A percentile compares a stretch with the other conserved stretches of the same genome.
Evolutionary conservation across 2,797 vertebrate genomes (phyloP).

Genomic region (Falco columbarius): DNA sequence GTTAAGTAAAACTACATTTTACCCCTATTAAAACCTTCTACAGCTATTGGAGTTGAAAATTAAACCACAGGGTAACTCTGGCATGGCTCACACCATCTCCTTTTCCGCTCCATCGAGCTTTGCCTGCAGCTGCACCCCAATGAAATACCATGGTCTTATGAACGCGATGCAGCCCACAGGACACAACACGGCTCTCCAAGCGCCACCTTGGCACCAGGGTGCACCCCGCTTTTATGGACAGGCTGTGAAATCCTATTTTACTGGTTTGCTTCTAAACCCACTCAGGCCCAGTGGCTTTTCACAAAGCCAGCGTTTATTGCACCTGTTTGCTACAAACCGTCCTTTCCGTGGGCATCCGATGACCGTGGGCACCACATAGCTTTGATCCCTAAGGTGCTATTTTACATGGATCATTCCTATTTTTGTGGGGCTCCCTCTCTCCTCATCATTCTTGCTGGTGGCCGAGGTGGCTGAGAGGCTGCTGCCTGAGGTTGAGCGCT

Average conservation of each 20-base stretch:
- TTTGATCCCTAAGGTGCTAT: background rate
- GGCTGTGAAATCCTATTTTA: background rate
- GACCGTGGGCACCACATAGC: background rate
- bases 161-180: background rate
- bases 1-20: background rate
- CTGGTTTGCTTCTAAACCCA: background rate
- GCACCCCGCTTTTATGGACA: background rate
- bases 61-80: background rate
- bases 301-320: background rate
- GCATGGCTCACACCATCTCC: fast-evolving
- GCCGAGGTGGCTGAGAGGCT: background rate
- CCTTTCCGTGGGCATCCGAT: background rate
- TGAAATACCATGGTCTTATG: background rate
- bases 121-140: background rate
- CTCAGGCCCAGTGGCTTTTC: background rate
- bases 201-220: background rate
- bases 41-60: background rate
- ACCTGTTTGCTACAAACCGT: background rate
- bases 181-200: fast-evolving
- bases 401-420: background rate
- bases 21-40: background rate
- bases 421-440: background rate
- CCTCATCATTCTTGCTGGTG: background rate
- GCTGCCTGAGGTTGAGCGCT: fast-evolving
- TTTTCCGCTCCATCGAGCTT: background rate